Evolutionary conservation across 2,888 invertebrate species (phyloP), one percentile per base, ranked within the genome.

Genomic region (Merodon equestris): DNA sequence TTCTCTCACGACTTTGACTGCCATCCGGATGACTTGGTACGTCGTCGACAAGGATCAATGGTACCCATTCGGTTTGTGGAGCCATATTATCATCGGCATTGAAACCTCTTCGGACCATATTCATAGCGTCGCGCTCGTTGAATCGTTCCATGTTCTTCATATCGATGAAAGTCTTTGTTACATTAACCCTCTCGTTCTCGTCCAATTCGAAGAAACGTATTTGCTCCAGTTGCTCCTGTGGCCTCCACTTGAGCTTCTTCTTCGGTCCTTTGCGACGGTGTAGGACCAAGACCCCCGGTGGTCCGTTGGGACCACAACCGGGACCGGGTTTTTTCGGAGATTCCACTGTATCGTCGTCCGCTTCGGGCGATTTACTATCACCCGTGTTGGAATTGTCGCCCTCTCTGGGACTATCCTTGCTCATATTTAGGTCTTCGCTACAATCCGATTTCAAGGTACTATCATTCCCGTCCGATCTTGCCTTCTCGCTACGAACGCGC

Each of bases 171-270:
- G 92, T 95, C 89, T 94, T 96, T 1, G 94, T 97, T 0, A 98
- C 98, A 89, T 98, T 98, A 1, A 97, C 96, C 85, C 98, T 92
- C 89, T 99, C 98, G 13, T 95, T 97, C 89, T 97, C 98, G 88
- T 98, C 98, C 83, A 98, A 90, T 88, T 98, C 98, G 88, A 99
- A 98, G 89, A 93, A 97, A 84, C 94, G 93, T 68, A 96, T 91
- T 85, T 95, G 93, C 84, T 95, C 95, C 36, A 99, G 90, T 82
- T 94, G 92, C 5, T 91, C 89, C 72, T 97, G 96, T 2, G 93
- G 91, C 85, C 94, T 94, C 94, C 96, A 97, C 85, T 93, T 93
- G 4, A 95, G 91, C 83, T 92, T 92, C 87, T 95, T 95, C 86
- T 95, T 96, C 2, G 94, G 94, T 1, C 94, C 95, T 87, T 93